These are phyloP conservation scores for Alces alces DNA, from an alignment of 2,113 vertebrate species.

Conservation along the genomic window DNA sequence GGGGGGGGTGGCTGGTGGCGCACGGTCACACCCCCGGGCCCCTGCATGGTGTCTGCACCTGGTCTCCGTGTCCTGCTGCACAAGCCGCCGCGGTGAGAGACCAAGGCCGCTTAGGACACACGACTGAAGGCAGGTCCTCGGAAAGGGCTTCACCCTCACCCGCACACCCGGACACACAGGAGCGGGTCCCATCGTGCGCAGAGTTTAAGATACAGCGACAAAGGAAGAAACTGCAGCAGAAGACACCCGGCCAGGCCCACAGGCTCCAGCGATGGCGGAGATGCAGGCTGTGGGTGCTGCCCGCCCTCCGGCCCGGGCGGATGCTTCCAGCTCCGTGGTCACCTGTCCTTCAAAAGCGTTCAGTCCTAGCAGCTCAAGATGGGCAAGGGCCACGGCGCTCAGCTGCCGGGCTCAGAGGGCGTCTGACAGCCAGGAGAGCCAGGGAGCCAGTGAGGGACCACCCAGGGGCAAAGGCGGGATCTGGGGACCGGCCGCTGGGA, in stretches of 20 bases:
- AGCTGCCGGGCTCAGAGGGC: neutral
- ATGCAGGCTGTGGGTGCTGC: neutral
- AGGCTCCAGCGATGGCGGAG: neutral
- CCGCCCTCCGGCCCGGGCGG: neutral
- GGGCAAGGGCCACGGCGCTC: neutral
- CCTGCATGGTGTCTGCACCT: neutral
- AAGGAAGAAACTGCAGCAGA: conserved; percentile 38
- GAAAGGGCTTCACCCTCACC: conserved; percentile 31
- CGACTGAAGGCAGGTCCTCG: neutral
- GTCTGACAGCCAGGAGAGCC: neutral
- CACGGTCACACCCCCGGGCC: rapidly evolving
- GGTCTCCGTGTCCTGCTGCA: rapidly evolving
- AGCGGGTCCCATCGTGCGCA: conserved; percentile 32
- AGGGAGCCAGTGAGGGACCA: neutral
- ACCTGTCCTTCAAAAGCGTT: neutral
- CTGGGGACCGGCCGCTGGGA: neutral
- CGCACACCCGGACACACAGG: neutral
- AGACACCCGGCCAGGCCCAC: conserved; percentile 16
- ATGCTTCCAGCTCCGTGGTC: neutral
- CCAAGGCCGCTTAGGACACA: neutral
- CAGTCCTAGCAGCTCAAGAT: neutral
- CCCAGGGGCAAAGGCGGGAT: neutral
- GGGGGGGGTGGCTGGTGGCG: neutral
- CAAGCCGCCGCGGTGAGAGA: neutral
- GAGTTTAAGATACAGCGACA: conserved; percentile 55